Evolutionary conservation across 2,797 vertebrate genomes (phyloP).

Genomic region (Pampus argenteus): DNA sequence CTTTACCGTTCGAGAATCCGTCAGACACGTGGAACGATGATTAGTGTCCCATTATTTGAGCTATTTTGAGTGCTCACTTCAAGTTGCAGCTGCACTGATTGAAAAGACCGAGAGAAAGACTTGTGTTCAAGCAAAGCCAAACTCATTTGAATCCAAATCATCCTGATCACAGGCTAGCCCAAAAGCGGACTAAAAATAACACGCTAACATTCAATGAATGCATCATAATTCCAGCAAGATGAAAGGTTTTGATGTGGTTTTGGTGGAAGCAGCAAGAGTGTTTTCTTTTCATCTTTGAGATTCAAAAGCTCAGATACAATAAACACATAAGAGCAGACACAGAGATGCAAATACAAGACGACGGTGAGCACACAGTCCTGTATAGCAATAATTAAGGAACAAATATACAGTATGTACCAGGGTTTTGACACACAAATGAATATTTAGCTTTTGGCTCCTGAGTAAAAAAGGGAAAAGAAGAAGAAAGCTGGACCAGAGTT

Average conservation of each 20-base stretch:
- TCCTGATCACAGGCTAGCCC: slow-evolving; percentile 53
- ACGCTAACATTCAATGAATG: slow-evolving; percentile 37
- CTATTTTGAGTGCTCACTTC: slow-evolving; percentile 50
- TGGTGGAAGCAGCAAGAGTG: slow-evolving; percentile 27
- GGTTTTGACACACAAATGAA: slow-evolving; percentile 8
- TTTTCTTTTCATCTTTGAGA: slow-evolving; percentile 54
- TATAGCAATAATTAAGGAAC: slow-evolving; percentile 23
- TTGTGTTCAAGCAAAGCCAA: background rate
- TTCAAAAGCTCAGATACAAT: slow-evolving; percentile 37
- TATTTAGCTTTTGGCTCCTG: slow-evolving; percentile 12
- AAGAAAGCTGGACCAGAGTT: background rate
- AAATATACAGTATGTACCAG: slow-evolving; percentile 1
- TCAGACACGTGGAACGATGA: slow-evolving; percentile 24
- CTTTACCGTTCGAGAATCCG: slow-evolving; percentile 34
- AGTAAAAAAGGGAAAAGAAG: background rate
- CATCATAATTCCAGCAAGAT: slow-evolving; percentile 51
- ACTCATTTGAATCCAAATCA: slow-evolving; percentile 64
- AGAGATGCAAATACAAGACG: slow-evolving; percentile 19
- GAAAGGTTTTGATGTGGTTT: slow-evolving; percentile 60
- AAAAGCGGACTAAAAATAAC: slow-evolving; percentile 60
- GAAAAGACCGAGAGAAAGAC: slow-evolving; percentile 42
- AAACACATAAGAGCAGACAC: slow-evolving; percentile 19
- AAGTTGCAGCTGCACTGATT: slow-evolving; percentile 60
- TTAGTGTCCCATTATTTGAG: slow-evolving; percentile 38
- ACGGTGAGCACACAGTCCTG: slow-evolving; percentile 18